phyloP scores from a whole-genome alignment of 2,113 vertebrate genomes.

The Pseudolaguvia tuberculata region DNA sequence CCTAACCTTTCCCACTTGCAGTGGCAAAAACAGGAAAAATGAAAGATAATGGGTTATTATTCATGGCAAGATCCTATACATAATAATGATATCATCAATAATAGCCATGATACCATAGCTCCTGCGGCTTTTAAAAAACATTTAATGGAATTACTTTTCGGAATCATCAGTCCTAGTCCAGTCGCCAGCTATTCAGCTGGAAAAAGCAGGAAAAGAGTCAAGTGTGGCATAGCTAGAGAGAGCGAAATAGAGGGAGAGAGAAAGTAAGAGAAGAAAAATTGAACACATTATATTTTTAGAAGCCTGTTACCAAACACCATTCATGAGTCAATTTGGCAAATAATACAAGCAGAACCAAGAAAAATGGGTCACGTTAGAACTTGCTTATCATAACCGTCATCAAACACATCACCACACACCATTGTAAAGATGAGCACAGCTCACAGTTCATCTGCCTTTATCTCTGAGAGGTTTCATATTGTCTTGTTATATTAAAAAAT shows the following conservation, averaged over 20 bases:
- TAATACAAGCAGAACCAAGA: slow-evolving; percentile 61
- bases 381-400: slow-evolving; percentile 54
- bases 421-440: slow-evolving; percentile 39
- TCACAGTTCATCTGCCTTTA: slow-evolving; percentile 38
- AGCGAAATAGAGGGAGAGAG: slow-evolving; percentile 35
- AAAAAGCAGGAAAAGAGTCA: slow-evolving; percentile 53
- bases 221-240: slow-evolving; percentile 37
- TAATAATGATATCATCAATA: slow-evolving; percentile 80
- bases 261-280: slow-evolving; percentile 63
- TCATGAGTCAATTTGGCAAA: slow-evolving; percentile 74
- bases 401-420: slow-evolving; percentile 18
- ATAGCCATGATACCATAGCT: slow-evolving; percentile 62
- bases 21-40: slow-evolving; percentile 74
- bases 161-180: slow-evolving; percentile 64
- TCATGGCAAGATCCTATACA: slow-evolving; percentile 72
- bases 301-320: slow-evolving; percentile 63
- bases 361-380: slow-evolving; percentile 59
- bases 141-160: slow-evolving; percentile 72
- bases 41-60: slow-evolving; percentile 77
- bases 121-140: slow-evolving; percentile 73
- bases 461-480: slow-evolving; percentile 18
- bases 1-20: slow-evolving; percentile 76
- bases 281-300: slow-evolving; percentile 63
- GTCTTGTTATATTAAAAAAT: slow-evolving; percentile 24
- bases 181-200: slow-evolving; percentile 62